A percentile compares a stretch with the other conserved stretches of the same genome.
phyloP scores from a whole-genome alignment of 2,888 invertebrate species.

The Lochmaea crataegi region DNA sequence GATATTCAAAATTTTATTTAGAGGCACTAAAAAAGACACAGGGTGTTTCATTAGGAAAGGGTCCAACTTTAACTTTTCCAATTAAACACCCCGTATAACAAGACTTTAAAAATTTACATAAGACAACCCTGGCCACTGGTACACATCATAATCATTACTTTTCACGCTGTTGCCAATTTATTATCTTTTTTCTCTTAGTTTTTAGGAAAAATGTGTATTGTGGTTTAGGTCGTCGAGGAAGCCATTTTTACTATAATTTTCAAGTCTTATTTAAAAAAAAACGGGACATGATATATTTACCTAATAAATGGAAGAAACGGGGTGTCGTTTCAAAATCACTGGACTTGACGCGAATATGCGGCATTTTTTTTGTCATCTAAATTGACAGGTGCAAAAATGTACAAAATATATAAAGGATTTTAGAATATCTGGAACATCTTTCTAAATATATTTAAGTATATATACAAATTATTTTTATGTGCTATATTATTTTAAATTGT shows the following conservation, averaged over 20 bases:
- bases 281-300: not conserved
- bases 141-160: not conserved
- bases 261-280: constrained; percentile 7
- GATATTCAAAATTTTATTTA: not conserved
- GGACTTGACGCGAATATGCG: not conserved
- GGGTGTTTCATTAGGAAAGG: too few species aligned
- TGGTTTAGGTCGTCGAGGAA: not conserved
- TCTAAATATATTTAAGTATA: not conserved
- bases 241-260: not conserved
- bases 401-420: not conserved
- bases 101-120: not conserved
- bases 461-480: not conserved
- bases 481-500: not conserved
- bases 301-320: constrained; percentile 25
- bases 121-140: not conserved
- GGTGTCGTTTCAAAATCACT: constrained; percentile 15
- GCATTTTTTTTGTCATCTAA: not conserved
- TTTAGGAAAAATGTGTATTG: too few species aligned
- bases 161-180: too few species aligned
- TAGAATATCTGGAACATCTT: not conserved
- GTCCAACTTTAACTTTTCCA: too few species aligned
- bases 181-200: too few species aligned
- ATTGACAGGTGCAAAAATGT: constrained; percentile 2
- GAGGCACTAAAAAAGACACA: not conserved
- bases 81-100: too few species aligned